Base-by-base conservation (phyloP, 2,888 invertebrate genomes). In the Acronicta alni region DNA sequence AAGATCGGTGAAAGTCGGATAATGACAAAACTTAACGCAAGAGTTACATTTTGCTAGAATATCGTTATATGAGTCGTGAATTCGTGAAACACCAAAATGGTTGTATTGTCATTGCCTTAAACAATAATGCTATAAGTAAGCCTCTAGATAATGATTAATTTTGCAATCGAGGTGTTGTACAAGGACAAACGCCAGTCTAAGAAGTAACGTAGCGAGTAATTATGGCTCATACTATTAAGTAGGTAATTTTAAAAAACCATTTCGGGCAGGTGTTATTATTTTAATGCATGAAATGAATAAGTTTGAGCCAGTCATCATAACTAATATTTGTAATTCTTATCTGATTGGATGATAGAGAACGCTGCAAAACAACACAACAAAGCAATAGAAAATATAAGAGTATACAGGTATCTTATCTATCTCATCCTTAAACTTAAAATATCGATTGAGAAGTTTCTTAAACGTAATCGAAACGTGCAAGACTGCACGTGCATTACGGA, bases 81-180 rank as follows among this genome's bases (percentile, higher is more conserved):
- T 30, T 30, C 30, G 30, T 30, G 38, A 51, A 61, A 46, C 46
- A 49, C 52, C 48, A 43, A 67, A 64, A 64, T 18, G 37, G 26
- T 26, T 26, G 51, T 57, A 64, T 65, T 65, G 66, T 70, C 57
- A 52, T 42, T 56, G 71, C 46, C 49, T 39, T 57, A 38, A 67
- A 65, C 57, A 67, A 67, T 64, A 65, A 64, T 46, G 42, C 26
- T 70, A 35, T 47, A 51, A 20, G 30, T 57, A 57, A 48, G 37
- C 45, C 32, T 38, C 15, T 12, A 64, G 44, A 64, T 57, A 62
- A 47, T 65, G 26, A 62, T 65, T 39, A 43, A 64, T 55, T 71
- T 71, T 48, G 71, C 38, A 70, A 67, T 52, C 66, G 65, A 46
- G 65, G 32, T 42, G 44, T 41, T 45, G 20, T 39, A 35, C 72